phyloP scores from a whole-genome alignment of 2,113 vertebrate species.

The Hemichromis elongatus region DNA sequence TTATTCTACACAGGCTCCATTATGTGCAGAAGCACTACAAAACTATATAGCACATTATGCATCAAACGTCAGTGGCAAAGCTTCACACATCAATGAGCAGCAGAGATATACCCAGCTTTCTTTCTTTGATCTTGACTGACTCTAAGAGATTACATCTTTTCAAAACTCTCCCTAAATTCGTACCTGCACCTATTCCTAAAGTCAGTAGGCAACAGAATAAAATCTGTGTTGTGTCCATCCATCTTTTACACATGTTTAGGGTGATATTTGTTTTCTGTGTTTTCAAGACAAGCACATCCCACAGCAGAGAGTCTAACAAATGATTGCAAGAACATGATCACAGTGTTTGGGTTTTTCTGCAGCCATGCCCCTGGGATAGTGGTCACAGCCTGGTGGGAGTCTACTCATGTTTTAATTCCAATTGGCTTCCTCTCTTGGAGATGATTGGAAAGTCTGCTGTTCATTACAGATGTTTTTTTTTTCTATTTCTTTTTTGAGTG shows the following conservation, averaged over 20 bases:
- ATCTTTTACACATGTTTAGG: neutral
- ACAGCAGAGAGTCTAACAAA: conserved; percentile 27
- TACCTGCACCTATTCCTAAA: neutral
- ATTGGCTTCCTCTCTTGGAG: conserved; percentile 21
- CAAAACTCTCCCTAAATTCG: neutral
- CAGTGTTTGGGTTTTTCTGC: conserved; percentile 44
- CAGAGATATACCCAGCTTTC: neutral
- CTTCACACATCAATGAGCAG: neutral
- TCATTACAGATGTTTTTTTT: conserved; percentile 44
- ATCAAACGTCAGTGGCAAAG: neutral
- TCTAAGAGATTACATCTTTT: neutral
- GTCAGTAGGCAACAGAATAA: neutral
- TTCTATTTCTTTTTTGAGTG: conserved; percentile 4
- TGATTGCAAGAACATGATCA: conserved; percentile 47
- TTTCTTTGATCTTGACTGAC: neutral
- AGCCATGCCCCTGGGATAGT: conserved; percentile 32
- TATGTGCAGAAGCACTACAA: too few relatives aligned
- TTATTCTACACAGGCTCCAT: too few relatives aligned
- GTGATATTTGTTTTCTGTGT: neutral
- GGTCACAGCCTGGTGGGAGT: conserved; percentile 55
- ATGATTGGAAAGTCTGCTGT: conserved; percentile 48
- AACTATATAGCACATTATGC: neutral
- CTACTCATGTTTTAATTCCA: conserved; percentile 32
- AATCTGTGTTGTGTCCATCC: neutral
- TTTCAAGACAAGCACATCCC: conserved; percentile 7